Conservation (phyloP, 53 echinoderm and acorn worm genomes). For the Luidia sarsii region DNA sequence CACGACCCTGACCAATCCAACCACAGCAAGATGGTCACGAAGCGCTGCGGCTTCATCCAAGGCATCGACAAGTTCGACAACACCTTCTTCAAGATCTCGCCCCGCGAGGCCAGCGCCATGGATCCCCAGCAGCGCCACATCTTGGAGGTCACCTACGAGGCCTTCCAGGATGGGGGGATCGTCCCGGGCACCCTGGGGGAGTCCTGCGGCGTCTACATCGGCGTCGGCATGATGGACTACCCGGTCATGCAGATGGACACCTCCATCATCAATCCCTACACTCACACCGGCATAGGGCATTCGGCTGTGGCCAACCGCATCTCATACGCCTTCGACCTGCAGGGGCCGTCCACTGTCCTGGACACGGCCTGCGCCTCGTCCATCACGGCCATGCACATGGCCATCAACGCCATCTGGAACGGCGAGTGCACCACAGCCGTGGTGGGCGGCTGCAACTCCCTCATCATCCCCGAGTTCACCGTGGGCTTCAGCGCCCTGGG, state of each 20-base stretch:
- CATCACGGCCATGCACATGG: slow-evolving; percentile 89
- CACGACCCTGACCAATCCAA: slow-evolving; percentile 65
- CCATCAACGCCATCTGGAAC: slow-evolving; percentile 82
- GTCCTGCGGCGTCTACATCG: slow-evolving; percentile 68
- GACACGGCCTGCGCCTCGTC: slow-evolving; percentile 96
- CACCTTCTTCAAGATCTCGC: slow-evolving; percentile 84
- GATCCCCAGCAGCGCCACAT: slow-evolving; percentile 68
- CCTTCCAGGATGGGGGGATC: slow-evolving; percentile 65
- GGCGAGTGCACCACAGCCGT: slow-evolving; percentile 86
- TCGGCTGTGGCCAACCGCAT: slow-evolving; percentile 54
- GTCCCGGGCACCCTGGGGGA: slow-evolving; percentile 39
- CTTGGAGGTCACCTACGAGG: slow-evolving; percentile 67
- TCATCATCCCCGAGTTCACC: slow-evolving; percentile 84
- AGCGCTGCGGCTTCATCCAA: slow-evolving; percentile 64
- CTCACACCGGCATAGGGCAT: slow-evolving; percentile 54
- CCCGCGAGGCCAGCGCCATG: slow-evolving; percentile 66
- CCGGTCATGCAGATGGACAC: slow-evolving; percentile 51
- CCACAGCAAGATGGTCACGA: slow-evolving; percentile 69
- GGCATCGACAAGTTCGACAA: slow-evolving; percentile 88
- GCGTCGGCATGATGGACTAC: slow-evolving; percentile 66
- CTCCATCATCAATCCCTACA: slow-evolving; percentile 53
- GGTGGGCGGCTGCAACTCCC: slow-evolving; percentile 77
- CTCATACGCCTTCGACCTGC: slow-evolving; percentile 64
- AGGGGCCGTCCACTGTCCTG: slow-evolving; percentile 76
- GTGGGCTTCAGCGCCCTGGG: slow-evolving; percentile 95